These are phyloP conservation scores for Halcyon chelicuti DNA, from an alignment of 2,797 vertebrate genomes.

Conservation along the genomic window DNA sequence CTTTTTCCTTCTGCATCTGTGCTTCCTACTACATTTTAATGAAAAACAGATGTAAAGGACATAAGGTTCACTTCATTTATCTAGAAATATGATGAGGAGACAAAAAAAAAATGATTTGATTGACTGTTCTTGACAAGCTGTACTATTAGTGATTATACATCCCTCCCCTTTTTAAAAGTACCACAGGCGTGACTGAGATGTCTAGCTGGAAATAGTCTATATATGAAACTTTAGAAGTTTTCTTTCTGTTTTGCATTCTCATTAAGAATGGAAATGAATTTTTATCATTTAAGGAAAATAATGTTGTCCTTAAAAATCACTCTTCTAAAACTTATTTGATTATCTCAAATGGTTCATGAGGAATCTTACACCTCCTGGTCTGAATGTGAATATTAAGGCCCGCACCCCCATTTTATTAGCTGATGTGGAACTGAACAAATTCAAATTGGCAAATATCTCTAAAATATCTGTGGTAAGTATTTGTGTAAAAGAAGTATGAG, in stretches of 20 bases:
- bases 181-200: neutral
- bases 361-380: neutral
- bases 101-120: neutral
- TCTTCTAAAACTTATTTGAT: neutral
- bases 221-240: neutral
- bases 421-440: neutral
- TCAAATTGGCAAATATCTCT: neutral
- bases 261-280: neutral
- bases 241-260: neutral
- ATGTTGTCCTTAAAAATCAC: neutral
- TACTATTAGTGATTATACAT: neutral
- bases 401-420: neutral
- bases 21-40: neutral
- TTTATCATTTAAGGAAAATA: neutral
- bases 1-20: neutral
- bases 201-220: neutral
- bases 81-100: neutral
- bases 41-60: neutral
- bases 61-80: neutral
- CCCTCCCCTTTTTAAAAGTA: neutral
- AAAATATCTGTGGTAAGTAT: neutral
- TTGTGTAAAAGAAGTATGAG: neutral
- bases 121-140: neutral
- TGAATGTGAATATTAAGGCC: neutral
- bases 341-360: neutral